Evolutionary conservation across 2,113 vertebrate species (phyloP), one percentile per base, ranked within the genome.

Genomic region (Rhabdornis inornatus): DNA sequence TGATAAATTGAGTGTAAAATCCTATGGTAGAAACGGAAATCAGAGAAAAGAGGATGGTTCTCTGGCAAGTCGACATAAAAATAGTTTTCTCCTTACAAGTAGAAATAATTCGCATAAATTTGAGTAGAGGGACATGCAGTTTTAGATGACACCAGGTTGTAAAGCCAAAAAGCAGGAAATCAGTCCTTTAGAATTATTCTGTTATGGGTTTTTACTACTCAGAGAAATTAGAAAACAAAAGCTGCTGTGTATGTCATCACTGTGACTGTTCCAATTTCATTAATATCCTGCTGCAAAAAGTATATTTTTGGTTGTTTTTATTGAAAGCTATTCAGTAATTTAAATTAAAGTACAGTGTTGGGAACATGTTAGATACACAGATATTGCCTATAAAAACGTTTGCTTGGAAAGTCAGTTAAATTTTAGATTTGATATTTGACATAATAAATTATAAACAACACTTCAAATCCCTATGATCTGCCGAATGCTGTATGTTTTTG

Each of bases 1-100:
- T 88, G 70, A 94, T 42, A 94, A 92, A 95, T 76, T 76, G 56
- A 93, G 56, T 82, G 44, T 64, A 83, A 94, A 90, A 60, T 79
- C 24, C 68, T 64, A 15, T 40, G 11, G 49, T 28, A 83, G 13
- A 31, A 83, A 28, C 64, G 7, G 16, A 91, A 90, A 64, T 75
- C 72, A 50, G 20, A 87, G 24, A 71, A 87, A 84, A 90, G 35
- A 69, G 15, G 6, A 53, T 40, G 15, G 19, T 45, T n/a, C 5
- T 86, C 16, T 30, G 7, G 7, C 12, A 72, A 37, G 45, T 77
- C 2, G 3, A 56, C 22, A 11, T n/a, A 72, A 75, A 87, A 88
- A 4, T 5, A 35, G 37, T 87, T 91, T 90, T 71, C 8, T 92
- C 19, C 35, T 80, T 56, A 49, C 11, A 76, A 72, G 15, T 4